A percentile compares a stretch with the other conserved stretches of the same genome.
Evolutionary conservation across 2,888 invertebrate species (phyloP).

Genomic region (Timandra comae): DNA sequence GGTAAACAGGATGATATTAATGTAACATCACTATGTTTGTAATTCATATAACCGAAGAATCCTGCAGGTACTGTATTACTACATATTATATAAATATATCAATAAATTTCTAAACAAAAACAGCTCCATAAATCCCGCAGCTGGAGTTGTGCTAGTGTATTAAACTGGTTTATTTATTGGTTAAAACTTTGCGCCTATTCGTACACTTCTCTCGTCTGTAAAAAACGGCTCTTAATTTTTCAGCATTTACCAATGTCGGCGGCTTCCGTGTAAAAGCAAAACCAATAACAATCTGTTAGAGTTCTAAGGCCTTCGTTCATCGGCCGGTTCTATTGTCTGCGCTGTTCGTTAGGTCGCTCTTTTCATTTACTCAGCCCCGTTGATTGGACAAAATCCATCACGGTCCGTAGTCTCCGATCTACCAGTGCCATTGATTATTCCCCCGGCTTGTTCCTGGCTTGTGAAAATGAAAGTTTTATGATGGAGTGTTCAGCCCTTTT

Average conservation of each 20-base stretch:
- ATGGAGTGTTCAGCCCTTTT: constrained; percentile 20
- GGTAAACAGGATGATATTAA: no score
- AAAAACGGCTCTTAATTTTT: constrained; percentile 37
- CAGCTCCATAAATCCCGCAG: not conserved
- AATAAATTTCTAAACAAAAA: no score
- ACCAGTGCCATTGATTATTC: constrained; percentile 41
- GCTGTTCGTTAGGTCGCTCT: constrained; percentile 44
- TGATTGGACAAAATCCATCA: constrained; percentile 54
- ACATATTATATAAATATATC: no score
- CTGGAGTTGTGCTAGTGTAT: not conserved
- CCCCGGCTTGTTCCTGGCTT: constrained; percentile 28
- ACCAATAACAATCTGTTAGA: constrained; percentile 53
- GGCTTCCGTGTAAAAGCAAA: constrained; percentile 31
- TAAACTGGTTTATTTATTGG: no score
- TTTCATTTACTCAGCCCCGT: constrained; percentile 46
- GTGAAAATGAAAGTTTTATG: constrained; percentile 35
- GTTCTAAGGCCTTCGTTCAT: constrained; percentile 36
- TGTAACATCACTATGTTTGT: no score
- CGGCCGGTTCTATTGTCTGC: constrained; percentile 31
- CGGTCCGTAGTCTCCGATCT: constrained; percentile 30
- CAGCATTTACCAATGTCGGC: constrained; percentile 33
- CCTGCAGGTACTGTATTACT: no score
- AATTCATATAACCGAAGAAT: no score
- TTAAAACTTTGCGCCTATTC: not conserved
- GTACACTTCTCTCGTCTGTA: not conserved